Conservation (phyloP, 2,113 vertebrate species). For the Promerops cafer region DNA sequence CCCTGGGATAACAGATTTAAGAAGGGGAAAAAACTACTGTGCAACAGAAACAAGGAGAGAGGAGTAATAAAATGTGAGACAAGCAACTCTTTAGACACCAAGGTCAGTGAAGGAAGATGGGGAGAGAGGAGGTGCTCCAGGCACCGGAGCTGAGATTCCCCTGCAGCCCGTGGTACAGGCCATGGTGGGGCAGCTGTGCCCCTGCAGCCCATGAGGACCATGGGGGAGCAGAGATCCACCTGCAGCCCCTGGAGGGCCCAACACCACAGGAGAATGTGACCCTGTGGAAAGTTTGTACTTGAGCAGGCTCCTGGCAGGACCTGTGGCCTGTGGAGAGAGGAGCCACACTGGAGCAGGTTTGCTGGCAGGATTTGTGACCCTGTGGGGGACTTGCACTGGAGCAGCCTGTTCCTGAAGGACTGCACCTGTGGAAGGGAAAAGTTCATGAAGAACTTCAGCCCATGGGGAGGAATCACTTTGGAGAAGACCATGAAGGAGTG, state of each 20-base stretch:
- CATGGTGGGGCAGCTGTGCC: neutral
- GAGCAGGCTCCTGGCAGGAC: neutral
- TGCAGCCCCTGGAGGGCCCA: neutral
- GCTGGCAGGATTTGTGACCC: neutral
- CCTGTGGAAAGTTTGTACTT: neutral
- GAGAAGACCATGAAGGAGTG: neutral
- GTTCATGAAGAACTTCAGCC: neutral
- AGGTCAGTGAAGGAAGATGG: neutral
- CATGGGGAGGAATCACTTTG: neutral
- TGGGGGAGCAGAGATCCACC: neutral
- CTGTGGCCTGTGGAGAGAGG: neutral
- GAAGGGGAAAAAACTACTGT: neutral
- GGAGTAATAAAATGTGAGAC: neutral
- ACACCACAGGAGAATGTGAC: neutral
- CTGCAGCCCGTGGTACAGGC: neutral
- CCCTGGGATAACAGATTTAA: neutral
- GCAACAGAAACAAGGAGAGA: neutral
- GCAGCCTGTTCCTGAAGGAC: neutral
- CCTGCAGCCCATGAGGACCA: neutral
- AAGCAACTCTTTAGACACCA: neutral
- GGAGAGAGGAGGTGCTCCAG: neutral
- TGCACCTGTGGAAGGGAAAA: neutral
- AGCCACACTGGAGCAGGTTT: neutral
- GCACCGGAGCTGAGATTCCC: neutral
- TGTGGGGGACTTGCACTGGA: neutral